A percentile compares a stretch with the other conserved stretches of the same genome.
phyloP scores from a whole-genome alignment of 2,113 vertebrate species.

The Xiphias gladius region DNA sequence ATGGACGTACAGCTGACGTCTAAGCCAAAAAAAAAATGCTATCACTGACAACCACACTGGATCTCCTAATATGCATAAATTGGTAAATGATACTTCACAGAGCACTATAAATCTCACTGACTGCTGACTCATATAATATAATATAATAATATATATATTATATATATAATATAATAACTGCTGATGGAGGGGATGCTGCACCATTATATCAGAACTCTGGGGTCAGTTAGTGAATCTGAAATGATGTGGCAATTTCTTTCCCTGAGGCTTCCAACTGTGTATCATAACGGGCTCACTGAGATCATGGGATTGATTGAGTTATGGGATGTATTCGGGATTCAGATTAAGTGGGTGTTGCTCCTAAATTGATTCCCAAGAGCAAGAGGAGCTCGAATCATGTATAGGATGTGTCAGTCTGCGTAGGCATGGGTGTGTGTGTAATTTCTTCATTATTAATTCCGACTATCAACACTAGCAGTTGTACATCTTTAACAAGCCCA shows the following conservation, averaged over 20 bases:
- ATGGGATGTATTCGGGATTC: too few relatives aligned
- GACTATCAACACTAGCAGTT: too few relatives aligned
- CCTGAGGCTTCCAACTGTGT: too few relatives aligned
- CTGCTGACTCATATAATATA: background rate
- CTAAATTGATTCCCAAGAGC: background rate
- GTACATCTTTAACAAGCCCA: too few relatives aligned
- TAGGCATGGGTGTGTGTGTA: too few relatives aligned
- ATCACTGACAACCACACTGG: background rate
- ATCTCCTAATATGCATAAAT: background rate
- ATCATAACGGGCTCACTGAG: too few relatives aligned
- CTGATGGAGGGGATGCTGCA: background rate
- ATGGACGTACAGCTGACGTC: too few relatives aligned
- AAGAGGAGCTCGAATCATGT: background rate
- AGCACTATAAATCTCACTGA: background rate
- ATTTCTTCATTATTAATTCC: too few relatives aligned
- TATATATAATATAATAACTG: too few relatives aligned
- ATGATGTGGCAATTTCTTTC: background rate
- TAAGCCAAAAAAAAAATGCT: too few relatives aligned
- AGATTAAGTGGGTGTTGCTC: background rate
- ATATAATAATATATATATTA: too few relatives aligned
- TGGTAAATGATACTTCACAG: background rate
- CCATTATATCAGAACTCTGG: background rate
- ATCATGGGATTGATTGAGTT: too few relatives aligned
- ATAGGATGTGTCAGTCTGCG: background rate
- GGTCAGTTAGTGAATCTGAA: slow-evolving; percentile 13